A percentile compares a stretch with the other conserved stretches of the same genome.
These are phyloP conservation scores for Gnathonemus echidnorhynchus DNA, from an alignment of 2,113 vertebrate genomes.

Conservation along the genomic window DNA sequence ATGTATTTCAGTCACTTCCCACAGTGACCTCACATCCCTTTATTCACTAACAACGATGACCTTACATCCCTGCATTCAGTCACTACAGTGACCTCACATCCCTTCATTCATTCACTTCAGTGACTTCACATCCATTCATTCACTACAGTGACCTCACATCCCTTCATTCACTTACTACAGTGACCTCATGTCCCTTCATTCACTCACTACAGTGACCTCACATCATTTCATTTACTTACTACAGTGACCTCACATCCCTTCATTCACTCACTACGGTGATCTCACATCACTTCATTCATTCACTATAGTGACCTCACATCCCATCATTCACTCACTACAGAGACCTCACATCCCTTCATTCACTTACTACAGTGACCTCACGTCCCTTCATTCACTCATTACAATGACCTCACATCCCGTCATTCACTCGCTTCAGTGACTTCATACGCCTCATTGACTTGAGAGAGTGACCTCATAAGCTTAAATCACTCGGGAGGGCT, in stretches of 20 bases:
- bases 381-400: background rate
- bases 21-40: background rate
- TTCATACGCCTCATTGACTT: background rate
- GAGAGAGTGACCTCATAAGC: background rate
- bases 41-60: background rate
- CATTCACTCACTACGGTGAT: background rate
- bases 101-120: background rate
- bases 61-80: background rate
- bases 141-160: background rate
- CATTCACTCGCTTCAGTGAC: background rate
- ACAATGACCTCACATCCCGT: background rate
- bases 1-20: background rate
- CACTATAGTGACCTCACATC: background rate
- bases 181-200: background rate
- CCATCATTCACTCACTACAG: background rate
- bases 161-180: background rate
- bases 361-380: background rate
- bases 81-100: background rate
- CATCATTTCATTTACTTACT: background rate
- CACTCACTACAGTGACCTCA: background rate
- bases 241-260: background rate
- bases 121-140: background rate
- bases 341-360: background rate
- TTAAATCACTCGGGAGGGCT: background rate
- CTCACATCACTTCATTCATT: background rate